phyloP scores from a whole-genome alignment of 2,797 vertebrate genomes.

The Malacoraja senta region DNA sequence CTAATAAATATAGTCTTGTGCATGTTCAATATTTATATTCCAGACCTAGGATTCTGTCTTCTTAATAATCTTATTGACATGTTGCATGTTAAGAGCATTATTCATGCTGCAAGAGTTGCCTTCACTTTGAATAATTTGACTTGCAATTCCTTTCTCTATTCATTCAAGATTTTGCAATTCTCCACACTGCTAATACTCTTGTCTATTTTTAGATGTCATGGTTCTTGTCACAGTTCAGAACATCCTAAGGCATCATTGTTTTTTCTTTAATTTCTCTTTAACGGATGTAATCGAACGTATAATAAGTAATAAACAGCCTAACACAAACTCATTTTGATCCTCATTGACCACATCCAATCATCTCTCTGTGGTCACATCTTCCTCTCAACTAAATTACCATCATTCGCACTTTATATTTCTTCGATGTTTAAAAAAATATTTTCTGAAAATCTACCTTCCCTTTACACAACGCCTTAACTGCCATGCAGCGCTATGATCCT shows the following conservation, averaged over 20 bases:
- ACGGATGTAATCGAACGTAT: neutral
- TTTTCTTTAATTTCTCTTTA: neutral
- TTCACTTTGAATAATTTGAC: neutral
- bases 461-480: neutral
- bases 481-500: neutral
- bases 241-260: neutral
- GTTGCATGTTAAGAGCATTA: neutral
- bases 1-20: neutral
- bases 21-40: neutral
- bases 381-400: neutral
- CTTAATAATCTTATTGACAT: neutral
- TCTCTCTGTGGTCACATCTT: neutral
- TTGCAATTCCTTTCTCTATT: neutral
- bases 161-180: neutral
- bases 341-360: neutral
- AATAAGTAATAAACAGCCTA: neutral
- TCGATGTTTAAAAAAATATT: neutral
- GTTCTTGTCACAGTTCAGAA: neutral
- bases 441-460: neutral
- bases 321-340: neutral
- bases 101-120: neutral
- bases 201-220: neutral
- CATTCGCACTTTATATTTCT: neutral
- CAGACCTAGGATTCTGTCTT: neutral
- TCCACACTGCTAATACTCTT: neutral